These are phyloP conservation scores for Trichomycterus rosablanca DNA, from an alignment of 2,113 vertebrate genomes.

Conservation along the genomic window DNA sequence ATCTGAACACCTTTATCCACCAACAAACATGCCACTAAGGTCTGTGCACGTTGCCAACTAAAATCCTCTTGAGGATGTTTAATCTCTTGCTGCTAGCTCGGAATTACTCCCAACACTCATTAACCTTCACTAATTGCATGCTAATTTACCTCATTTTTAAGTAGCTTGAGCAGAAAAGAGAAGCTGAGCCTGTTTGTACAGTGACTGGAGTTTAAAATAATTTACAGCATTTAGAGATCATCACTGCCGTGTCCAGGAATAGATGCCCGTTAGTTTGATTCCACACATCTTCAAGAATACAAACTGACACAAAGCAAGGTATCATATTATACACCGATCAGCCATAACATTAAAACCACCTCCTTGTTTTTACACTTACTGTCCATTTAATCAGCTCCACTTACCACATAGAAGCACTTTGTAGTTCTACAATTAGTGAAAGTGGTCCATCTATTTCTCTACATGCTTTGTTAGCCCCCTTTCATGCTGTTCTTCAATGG, in stretches of 20 bases:
- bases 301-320: no score
- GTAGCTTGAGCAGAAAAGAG: conserved; percentile 13
- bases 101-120: conserved; percentile 32
- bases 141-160: conserved; percentile 20
- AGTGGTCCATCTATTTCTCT: no score
- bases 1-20: no score
- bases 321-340: no score
- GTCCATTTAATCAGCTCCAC: no score
- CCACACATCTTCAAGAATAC: neutral
- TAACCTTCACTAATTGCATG: conserved; percentile 42
- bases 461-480: no score
- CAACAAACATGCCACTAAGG: conserved; percentile 15
- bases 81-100: conserved; percentile 28
- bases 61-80: conserved; percentile 20
- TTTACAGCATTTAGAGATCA: conserved; percentile 26
- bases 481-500: no score
- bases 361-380: no score
- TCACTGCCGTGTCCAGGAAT: conserved; percentile 21
- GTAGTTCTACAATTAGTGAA: no score
- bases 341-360: no score
- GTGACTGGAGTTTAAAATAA: conserved; percentile 12
- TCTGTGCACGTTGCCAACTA: conserved; percentile 28
- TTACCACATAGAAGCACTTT: no score
- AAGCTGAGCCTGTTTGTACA: conserved; percentile 26
- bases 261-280: conserved; percentile 10